Evolutionary conservation across 2,797 vertebrate species (phyloP), one percentile per base, ranked within the genome.

Genomic region (Dromococcyx pavoninus): DNA sequence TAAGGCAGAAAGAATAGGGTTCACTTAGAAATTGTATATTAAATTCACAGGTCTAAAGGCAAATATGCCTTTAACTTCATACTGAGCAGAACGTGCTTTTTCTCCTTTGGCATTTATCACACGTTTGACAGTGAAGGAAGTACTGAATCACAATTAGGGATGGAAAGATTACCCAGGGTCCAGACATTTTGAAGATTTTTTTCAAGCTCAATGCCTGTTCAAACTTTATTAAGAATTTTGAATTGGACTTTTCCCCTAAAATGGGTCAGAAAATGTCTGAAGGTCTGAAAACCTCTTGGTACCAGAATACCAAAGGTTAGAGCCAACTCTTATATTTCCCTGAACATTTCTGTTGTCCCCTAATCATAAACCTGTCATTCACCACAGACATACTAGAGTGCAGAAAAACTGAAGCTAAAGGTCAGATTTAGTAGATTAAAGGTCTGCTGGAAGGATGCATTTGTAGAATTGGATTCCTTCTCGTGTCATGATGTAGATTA

Each of bases 31-130:
- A 92, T 23, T 74, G 48, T 87, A 3, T 81, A 75, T 95, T 88
- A 79, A 86, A 96, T 89, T 92, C 86, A 22, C 57, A 60, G 22
- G 60, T 92, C 39, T 76, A 82, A 94, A 95, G 88, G 95, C 67
- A 95, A 96, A 92, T 30, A 85, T 10, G 27, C 35, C 76, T 95
- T 96, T 88, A 94, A 86, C 84, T 97, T 89, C 74, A 86, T 74
- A 84, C 62, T 39, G 60, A 95, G 69, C 57, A 72, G 73, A 89
- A 90, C 17, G 19, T 82, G 71, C 65, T 92, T 82, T 82, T 65
- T n/a, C 86, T 57, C 66, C 67, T 72, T 89, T 93, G 83, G 72
- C 76, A 94, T 96, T 98, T 96, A 88, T 95, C 79, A 78, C 86
- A 70, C 18, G 9, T 90, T 78, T 93, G 78, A 87, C 73, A 89